Conservation (phyloP, 2,888 invertebrate species). For the Mythimna vitellina region DNA sequence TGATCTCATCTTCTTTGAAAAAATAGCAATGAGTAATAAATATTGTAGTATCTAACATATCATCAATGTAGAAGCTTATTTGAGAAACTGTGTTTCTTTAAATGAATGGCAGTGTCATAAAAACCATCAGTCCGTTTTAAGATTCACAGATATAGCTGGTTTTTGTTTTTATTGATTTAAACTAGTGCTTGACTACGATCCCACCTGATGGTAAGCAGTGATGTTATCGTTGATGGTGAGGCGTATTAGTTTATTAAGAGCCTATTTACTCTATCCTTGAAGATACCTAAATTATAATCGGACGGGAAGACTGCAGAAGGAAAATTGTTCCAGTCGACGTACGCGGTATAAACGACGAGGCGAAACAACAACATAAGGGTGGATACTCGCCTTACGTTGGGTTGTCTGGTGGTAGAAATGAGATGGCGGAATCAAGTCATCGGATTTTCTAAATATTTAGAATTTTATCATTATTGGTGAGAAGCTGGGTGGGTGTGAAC, state of each 20-base stretch:
- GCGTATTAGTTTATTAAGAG: no score
- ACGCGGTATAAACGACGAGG: no score
- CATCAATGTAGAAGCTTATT: conserved; percentile 1
- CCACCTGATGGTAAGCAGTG: no score
- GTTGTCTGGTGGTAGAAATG: background rate
- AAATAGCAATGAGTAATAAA: conserved; percentile 29
- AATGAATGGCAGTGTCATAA: background rate
- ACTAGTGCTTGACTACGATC: no score
- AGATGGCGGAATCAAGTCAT: no score
- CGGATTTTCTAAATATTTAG: background rate
- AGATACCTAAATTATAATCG: no score
- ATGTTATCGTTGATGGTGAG: no score
- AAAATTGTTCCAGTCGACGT: no score
- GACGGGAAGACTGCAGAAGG: no score
- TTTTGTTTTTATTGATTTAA: no score
- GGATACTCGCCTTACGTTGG: background rate
- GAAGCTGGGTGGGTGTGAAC: background rate
- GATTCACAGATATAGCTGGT: background rate
- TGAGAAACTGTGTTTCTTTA: background rate
- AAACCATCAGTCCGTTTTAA: background rate
- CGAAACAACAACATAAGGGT: no score
- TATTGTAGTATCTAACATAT: conserved; percentile 17
- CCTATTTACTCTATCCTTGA: no score
- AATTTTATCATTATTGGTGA: background rate
- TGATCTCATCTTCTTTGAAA: conserved; percentile 26